These are phyloP conservation scores for Bos taurus DNA, from an alignment of 2,113 vertebrate species.

Conservation along the genomic window DNA sequence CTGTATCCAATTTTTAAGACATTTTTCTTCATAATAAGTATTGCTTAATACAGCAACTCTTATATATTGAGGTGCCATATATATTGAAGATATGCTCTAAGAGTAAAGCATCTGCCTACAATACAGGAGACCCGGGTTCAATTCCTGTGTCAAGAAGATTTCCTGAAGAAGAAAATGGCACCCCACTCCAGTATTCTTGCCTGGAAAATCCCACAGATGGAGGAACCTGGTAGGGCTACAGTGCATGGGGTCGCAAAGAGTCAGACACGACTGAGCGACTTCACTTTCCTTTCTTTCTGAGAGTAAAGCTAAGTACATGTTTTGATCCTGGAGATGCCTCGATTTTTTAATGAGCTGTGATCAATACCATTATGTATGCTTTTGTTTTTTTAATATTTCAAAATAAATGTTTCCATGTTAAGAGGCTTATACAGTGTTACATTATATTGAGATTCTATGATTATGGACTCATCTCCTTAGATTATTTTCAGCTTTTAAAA, in stretches of 20 bases:
- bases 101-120: neutral
- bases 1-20: neutral
- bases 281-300: neutral
- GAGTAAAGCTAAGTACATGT: neutral
- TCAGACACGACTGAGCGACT: accelerated
- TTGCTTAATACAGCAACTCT: neutral
- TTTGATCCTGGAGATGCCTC: neutral
- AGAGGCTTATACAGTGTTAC: neutral
- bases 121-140: accelerated
- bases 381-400: neutral
- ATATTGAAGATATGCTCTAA: neutral
- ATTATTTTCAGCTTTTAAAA: neutral
- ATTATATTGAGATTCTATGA: neutral
- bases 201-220: neutral
- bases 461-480: neutral
- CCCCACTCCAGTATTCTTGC: neutral
- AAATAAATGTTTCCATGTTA: neutral
- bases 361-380: neutral
- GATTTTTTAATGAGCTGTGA: neutral
- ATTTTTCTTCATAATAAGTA: neutral
- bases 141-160: neutral
- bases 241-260: neutral
- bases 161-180: neutral
- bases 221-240: neutral
- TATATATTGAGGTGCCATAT: neutral